Percentiles rank a stretch among this genome's conserved stretches.
phyloP scores from a whole-genome alignment of 2,888 invertebrate genomes.

The Sussaba pulchella region DNA sequence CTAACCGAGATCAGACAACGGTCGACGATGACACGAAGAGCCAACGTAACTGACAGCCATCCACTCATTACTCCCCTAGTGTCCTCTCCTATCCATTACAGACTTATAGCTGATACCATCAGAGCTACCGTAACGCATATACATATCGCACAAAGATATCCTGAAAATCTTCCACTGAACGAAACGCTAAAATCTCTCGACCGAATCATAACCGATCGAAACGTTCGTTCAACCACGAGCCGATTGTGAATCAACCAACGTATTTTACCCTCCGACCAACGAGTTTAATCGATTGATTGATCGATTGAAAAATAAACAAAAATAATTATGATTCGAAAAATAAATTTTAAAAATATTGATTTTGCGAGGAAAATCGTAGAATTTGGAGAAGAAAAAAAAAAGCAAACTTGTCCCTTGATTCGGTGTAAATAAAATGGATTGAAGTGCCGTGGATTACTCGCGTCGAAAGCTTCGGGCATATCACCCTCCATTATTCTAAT shows the following conservation, averaged over 20 bases:
- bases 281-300: too few species aligned
- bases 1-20: slow-evolving; percentile 77
- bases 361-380: background rate
- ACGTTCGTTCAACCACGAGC: background rate
- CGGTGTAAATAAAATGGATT: slow-evolving; percentile 41
- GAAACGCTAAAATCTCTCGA: background rate
- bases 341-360: too few species aligned
- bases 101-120: slow-evolving; percentile 78
- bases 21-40: slow-evolving; percentile 81
- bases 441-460: slow-evolving; percentile 46
- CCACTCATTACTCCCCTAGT: slow-evolving; percentile 83
- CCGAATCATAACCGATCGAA: background rate
- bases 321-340: too few species aligned
- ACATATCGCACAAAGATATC: slow-evolving; percentile 52
- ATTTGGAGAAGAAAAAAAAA: background rate
- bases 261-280: too few species aligned
- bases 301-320: too few species aligned
- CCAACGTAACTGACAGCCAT: slow-evolving; percentile 81
- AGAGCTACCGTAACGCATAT: slow-evolving; percentile 59
- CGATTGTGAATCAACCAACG: too few species aligned
- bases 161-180: slow-evolving; percentile 48
- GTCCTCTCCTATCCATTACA: slow-evolving; percentile 83
- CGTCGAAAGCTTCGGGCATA: slow-evolving; percentile 64
- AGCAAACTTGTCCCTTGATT: background rate
- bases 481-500: slow-evolving; percentile 78